Conservation (phyloP, 2,797 vertebrate species). For the Paedocypris micromegethes region DNA sequence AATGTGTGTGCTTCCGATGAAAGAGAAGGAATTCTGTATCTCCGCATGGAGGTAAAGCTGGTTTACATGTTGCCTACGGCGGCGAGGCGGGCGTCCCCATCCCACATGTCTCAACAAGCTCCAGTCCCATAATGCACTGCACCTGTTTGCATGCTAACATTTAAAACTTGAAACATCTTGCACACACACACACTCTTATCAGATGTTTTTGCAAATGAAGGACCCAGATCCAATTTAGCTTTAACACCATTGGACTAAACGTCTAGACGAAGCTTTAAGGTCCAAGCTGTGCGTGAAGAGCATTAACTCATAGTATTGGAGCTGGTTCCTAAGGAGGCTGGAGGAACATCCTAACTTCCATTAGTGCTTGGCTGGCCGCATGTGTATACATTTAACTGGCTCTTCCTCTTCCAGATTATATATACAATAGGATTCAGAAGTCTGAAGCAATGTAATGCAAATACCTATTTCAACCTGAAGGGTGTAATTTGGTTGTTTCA, state of each 20-base stretch:
- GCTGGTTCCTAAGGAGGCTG: not conserved
- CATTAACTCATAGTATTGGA: not conserved
- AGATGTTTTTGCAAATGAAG: no score
- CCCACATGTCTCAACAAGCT: constrained; percentile 64
- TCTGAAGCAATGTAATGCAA: not conserved
- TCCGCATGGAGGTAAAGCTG: constrained; percentile 55
- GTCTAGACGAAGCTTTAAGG: no score
- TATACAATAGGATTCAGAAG: not conserved
- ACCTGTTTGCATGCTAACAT: constrained; percentile 51
- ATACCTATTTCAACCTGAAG: not conserved
- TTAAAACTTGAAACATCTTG: constrained; percentile 63
- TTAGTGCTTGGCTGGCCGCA: constrained; percentile 1
- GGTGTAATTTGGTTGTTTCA: no score
- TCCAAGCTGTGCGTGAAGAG: not conserved
- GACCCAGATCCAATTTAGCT: no score
- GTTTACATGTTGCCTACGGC: constrained; percentile 56
- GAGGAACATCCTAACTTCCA: not conserved
- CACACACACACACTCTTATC: constrained; percentile 33
- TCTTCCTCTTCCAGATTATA: not conserved
- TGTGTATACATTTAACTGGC: constrained; percentile 1
- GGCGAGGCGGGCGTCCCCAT: constrained; percentile 50
- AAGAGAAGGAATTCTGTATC: constrained; percentile 58
- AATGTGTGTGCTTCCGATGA: constrained; percentile 35
- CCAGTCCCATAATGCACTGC: constrained; percentile 36
- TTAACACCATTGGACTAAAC: no score